These are phyloP conservation scores for Orcinus orca DNA, from an alignment of 2,113 vertebrate genomes.

Conservation along the genomic window DNA sequence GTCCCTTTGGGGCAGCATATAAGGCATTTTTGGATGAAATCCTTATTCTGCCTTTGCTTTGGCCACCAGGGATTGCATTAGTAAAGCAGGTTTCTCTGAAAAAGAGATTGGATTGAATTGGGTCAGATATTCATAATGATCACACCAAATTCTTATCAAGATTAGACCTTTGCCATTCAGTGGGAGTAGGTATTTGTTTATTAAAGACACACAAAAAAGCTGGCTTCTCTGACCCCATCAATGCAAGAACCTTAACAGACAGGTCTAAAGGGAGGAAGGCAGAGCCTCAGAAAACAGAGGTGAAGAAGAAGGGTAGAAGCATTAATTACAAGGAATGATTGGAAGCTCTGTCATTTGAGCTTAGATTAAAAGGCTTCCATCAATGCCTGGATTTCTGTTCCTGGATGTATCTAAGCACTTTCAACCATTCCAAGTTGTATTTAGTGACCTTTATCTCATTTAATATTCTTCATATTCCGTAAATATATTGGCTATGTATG, in stretches of 20 bases:
- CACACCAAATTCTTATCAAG: neutral
- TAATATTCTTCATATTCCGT: neutral
- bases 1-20: neutral
- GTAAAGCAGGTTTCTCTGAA: neutral
- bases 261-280: neutral
- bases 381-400: neutral
- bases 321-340: neutral
- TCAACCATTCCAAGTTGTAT: neutral
- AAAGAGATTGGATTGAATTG: neutral
- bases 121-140: neutral
- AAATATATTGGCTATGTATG: neutral
- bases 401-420: neutral
- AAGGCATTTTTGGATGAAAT: neutral
- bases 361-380: neutral
- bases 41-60: neutral
- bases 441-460: neutral
- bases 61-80: neutral
- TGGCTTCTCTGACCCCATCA: neutral
- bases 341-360: neutral
- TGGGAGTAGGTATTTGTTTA: neutral
- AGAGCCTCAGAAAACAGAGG: neutral
- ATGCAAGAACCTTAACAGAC: neutral
- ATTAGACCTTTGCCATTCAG: neutral
- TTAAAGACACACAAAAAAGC: neutral
- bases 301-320: neutral